Evolutionary conservation across 2,888 invertebrate species (phyloP), one percentile per base, ranked within the genome.

Genomic region (Ischnus inquisitorius): DNA sequence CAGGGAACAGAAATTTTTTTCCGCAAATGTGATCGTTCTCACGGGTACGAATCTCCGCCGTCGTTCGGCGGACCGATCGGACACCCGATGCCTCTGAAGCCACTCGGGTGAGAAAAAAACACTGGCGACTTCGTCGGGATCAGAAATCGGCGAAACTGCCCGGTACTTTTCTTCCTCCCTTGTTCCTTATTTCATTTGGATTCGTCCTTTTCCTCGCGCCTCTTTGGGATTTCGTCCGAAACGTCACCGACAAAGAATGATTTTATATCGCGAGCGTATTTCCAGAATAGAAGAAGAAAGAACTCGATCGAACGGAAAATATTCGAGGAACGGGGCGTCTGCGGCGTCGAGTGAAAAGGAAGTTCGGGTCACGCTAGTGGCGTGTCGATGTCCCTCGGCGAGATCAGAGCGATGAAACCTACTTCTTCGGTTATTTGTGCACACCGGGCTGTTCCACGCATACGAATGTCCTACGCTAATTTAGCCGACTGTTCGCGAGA

Each of bases 401-500:
- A 28, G 25, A 57, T n/a, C n/a, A 10, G n/a, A 60, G 25, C 22
- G 72, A 60, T 22, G 60, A 57, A 25, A 57, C n/a, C n/a, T n/a
- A n/a, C n/a, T n/a, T 43, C 60, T 60, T 25, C 25, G 60, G 60
- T 28, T 60, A 14, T n/a, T 12, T 60, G 72, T 57, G 72, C 34
- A 72, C 41, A 43, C 54, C 41, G n/a, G 16, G 43, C 25, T 71
- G 46, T 28, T 41, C 34, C 39, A 16, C 67, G 43, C 43, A 69
- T 48, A 28, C 22, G 46, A 67, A 43, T 43, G n/a, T 46, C 67
- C 60, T 57, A 28, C 34, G 67, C 46, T 78, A 78, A 78, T 78
- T 78, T 62, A 48, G 64, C 78, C 14, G 69, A 78, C 69, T 69
- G 78, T 71, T 71, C 41, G n/a, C 28, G 60, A 22, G 69, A 78